Percentiles rank a stretch among this genome's conserved stretches.
These are phyloP conservation scores for Agapornis canus DNA, from an alignment of 2,797 vertebrate genomes.

Conservation along the genomic window DNA sequence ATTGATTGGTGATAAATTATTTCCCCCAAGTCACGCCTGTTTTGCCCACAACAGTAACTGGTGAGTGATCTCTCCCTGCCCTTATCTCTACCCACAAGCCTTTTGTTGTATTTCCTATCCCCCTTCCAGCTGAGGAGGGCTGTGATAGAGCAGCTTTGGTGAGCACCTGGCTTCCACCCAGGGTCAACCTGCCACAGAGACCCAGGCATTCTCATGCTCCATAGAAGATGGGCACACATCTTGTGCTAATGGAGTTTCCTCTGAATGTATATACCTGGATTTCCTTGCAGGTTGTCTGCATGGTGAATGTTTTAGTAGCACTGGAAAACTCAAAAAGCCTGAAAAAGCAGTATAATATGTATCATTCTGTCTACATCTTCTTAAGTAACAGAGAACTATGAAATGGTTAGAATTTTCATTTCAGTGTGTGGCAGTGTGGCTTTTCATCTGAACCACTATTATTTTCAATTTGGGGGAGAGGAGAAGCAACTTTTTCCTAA, in stretches of 20 bases:
- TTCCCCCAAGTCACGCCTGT: not conserved
- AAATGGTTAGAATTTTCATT: not conserved
- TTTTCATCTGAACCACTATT: not conserved
- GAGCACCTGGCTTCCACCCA: not conserved
- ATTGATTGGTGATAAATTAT: not conserved
- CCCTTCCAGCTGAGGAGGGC: not conserved
- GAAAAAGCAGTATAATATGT: not conserved
- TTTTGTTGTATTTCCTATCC: not conserved
- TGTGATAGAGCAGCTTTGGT: not conserved
- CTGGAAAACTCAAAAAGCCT: not conserved
- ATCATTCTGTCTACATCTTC: not conserved
- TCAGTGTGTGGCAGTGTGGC: rapidly evolving
- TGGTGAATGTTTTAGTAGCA: not conserved
- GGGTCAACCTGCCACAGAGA: not conserved
- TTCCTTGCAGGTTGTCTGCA: not conserved
- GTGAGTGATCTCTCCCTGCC: not conserved
- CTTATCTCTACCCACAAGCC: not conserved
- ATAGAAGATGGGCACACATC: rapidly evolving
- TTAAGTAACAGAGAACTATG: not conserved
- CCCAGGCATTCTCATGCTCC: not conserved
- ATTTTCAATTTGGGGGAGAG: not conserved
- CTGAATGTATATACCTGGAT: not conserved
- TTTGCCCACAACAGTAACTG: not conserved
- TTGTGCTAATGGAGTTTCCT: not conserved
- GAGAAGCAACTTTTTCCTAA: not conserved